Base-by-base conservation (phyloP, 2,113 vertebrate genomes). In the Chaetura pelagica region DNA sequence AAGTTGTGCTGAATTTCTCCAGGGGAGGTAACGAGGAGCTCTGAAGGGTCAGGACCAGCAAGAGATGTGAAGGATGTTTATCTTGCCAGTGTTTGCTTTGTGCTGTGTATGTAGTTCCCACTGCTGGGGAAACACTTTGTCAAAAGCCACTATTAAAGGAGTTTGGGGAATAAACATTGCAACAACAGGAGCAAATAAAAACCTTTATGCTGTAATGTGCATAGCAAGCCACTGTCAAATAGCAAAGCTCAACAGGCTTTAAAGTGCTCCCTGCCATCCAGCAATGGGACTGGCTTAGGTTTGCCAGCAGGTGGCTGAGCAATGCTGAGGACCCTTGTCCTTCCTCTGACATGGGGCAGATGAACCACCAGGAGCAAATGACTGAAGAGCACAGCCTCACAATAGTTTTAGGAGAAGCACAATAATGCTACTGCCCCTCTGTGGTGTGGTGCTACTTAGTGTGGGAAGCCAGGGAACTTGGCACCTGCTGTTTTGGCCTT, bases 61-160 rank as follows among this genome's bases (percentile, higher is more conserved):
- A 0, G 63, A 68, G 87, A 55, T 84, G 75, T 88, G 90, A 96
- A 86, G 79, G 85, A 96, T 93, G 76, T 96, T 96, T 91, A 88
- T 90, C 78, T 81, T 96, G 87, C 68, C 59, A 89, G 87, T 90
- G 87, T 95, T 94, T 94, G 90, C 82, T 94, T 96, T 95, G 94
- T 80, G 90, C 66, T 63, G 23, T 55, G 7, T 66, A 3, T 68
- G 91, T 51, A 62, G 77, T 73, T 95, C 84, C 58, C 89, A 82
- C 76, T 93, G 91, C 71, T 89, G 89, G 62, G 81, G 94, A 93
- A 96, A 95, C 89, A 82, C 89, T 96, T 72, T 68, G 58, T 95
- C 87, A 79, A 84, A 87, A 91, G 81, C 64, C 54, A 13, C 81
- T 82, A 34, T 52, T 93, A 30, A 57, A 72, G 49, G 80, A 52